phyloP scores from a whole-genome alignment of 1,140 invertebrate species.

The Ceratina japonica region DNA sequence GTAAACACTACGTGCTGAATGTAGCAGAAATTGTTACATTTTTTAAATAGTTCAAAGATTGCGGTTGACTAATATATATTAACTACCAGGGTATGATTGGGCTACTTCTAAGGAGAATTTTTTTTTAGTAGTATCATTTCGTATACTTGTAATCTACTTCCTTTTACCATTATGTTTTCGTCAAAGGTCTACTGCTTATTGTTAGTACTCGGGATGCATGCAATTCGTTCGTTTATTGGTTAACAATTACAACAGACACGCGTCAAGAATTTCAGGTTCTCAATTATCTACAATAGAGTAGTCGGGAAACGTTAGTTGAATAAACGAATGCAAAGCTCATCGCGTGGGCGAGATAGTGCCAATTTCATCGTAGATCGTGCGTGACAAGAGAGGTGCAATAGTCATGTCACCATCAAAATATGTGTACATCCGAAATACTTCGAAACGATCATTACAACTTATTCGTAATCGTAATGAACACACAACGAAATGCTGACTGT shows the following conservation, averaged over 20 bases:
- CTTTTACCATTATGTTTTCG: not conserved
- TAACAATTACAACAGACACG: not conserved
- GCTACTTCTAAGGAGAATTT: constrained; percentile 12
- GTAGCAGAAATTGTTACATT: constrained; percentile 40
- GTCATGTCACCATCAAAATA: constrained; percentile 32
- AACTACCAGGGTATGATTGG: not conserved
- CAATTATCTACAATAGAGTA: constrained; percentile 17
- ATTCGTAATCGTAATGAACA: constrained; percentile 8
- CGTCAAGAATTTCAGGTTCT: not conserved
- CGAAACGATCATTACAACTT: constrained; percentile 33
- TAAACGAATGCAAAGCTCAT: constrained; percentile 53
- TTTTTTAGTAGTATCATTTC: not conserved
- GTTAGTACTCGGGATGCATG: constrained; percentile 34
- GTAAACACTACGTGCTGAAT: constrained; percentile 66
- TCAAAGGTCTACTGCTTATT: constrained; percentile 10
- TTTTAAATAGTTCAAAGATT: constrained; percentile 5
- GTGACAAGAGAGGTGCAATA: constrained; percentile 45
- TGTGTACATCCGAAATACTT: constrained; percentile 16
- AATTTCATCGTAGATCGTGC: constrained; percentile 47
- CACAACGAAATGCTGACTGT: constrained; percentile 27
- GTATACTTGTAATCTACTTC: not conserved
- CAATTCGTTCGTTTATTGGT: constrained; percentile 1
- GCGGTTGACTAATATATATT: not conserved
- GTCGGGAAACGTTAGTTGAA: constrained; percentile 10
- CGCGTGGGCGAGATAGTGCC: constrained; percentile 38